These are phyloP conservation scores for Oscheius sp. DNA, from an alignment of 2,888 invertebrate genomes.

Conservation along the genomic window DNA sequence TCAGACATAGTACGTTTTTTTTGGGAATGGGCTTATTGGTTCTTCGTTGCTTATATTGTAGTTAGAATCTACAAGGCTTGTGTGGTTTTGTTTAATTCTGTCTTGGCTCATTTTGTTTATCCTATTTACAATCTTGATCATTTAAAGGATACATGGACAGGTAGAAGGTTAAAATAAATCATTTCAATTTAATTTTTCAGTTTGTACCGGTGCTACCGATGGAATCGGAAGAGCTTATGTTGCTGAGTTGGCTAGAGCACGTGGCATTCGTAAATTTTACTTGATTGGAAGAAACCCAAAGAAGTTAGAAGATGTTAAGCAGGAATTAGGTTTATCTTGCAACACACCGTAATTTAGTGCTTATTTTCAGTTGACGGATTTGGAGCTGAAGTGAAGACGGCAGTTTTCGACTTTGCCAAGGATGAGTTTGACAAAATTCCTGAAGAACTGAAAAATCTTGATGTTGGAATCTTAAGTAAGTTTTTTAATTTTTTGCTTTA, in stretches of 20 bases:
- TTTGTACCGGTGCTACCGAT: slow-evolving; percentile 68
- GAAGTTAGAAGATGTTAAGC: slow-evolving; percentile 54
- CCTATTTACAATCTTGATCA: slow-evolving; percentile 45
- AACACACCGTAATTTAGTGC: slow-evolving; percentile 1
- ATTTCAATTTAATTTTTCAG: slow-evolving; percentile 36
- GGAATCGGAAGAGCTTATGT: slow-evolving; percentile 68
- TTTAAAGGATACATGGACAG: slow-evolving; percentile 53
- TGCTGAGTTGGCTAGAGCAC: slow-evolving; percentile 58
- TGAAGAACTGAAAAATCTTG: slow-evolving; percentile 51
- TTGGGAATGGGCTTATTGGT: not conserved
- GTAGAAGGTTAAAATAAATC: slow-evolving; percentile 21
- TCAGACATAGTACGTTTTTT: no score
- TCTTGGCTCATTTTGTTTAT: slow-evolving; percentile 46
- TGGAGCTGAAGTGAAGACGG: slow-evolving; percentile 43
- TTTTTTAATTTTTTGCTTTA: not conserved
- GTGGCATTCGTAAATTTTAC: slow-evolving; percentile 64
- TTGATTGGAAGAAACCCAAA: slow-evolving; percentile 61
- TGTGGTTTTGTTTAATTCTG: slow-evolving; percentile 47
- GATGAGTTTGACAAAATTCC: slow-evolving; percentile 57
- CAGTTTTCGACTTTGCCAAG: slow-evolving; percentile 65
- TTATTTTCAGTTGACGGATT: slow-evolving; percentile 42
- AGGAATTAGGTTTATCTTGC: slow-evolving; percentile 50
- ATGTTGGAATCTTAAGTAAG: slow-evolving; percentile 66
- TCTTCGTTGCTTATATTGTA: slow-evolving; percentile 40
- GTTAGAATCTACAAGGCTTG: slow-evolving; percentile 59